Percentiles rank a stretch among this genome's conserved stretches.
These are phyloP conservation scores for Germaria angustata DNA, from an alignment of 2,888 invertebrate species.

Conservation along the genomic window DNA sequence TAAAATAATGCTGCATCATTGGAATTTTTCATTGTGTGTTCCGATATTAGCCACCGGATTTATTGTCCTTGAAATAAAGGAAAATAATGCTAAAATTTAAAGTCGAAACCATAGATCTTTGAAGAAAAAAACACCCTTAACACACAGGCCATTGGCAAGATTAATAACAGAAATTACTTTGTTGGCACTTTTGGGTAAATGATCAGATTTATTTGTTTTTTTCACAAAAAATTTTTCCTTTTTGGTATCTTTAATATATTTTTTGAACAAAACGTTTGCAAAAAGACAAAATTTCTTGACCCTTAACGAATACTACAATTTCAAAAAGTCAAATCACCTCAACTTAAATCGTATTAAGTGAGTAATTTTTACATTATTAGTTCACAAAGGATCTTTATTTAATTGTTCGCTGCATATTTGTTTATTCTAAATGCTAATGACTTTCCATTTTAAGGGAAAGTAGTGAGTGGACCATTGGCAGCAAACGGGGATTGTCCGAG, in stretches of 20 bases:
- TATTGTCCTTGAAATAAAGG: constrained; percentile 16
- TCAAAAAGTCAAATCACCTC: constrained; percentile 33
- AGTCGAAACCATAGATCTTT: constrained; percentile 9
- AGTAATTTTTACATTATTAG: not conserved
- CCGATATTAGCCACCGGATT: constrained; percentile 52
- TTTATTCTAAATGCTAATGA: not conserved
- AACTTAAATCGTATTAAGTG: constrained; percentile 24
- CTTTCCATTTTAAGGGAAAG: not conserved
- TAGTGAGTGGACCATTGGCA: not conserved
- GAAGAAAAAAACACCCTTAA: constrained; percentile 41
- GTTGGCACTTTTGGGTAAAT: constrained; percentile 61
- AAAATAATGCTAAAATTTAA: not conserved
- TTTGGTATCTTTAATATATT: not conserved
- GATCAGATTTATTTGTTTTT: constrained; percentile 38
- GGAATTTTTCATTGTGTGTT: constrained; percentile 1
- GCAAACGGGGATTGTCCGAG: constrained; percentile 12
- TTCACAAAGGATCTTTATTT: constrained; percentile 1
- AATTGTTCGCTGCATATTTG: constrained; percentile 18
- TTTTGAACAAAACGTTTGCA: not conserved
- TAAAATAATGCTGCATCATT: constrained; percentile 49
- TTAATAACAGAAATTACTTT: constrained; percentile 52
- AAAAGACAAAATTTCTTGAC: constrained; percentile 34
- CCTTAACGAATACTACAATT: constrained; percentile 16
- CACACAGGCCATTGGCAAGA: not conserved
- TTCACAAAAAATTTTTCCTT: too few species aligned